These are phyloP conservation scores for Coelopa pilipes DNA, from an alignment of 2,888 invertebrate species.

Conservation along the genomic window DNA sequence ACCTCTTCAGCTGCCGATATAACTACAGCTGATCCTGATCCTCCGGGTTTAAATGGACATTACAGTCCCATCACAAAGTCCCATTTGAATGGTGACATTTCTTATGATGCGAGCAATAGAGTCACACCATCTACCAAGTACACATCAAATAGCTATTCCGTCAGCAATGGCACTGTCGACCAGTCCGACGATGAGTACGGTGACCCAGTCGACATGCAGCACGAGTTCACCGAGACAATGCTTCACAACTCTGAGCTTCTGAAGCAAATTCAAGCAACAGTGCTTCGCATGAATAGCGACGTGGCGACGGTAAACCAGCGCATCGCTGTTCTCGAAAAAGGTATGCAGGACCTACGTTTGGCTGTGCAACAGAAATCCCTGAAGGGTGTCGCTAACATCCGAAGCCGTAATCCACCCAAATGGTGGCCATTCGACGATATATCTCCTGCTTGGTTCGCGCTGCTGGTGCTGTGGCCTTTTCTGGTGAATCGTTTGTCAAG, in stretches of 20 bases:
- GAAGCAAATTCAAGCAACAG: slow-evolving; percentile 59
- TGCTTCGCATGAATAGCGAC: slow-evolving; percentile 63
- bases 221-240: slow-evolving; percentile 56
- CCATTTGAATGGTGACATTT: not conserved
- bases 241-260: slow-evolving; percentile 56
- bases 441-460: slow-evolving; percentile 64
- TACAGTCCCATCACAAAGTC: not conserved
- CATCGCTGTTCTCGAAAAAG: slow-evolving; percentile 58
- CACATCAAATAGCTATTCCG: not conserved
- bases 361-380: slow-evolving; percentile 42
- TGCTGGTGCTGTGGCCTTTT: slow-evolving; percentile 65
- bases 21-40: not conserved
- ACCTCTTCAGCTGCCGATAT: slow-evolving; percentile 5
- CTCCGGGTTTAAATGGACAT: slow-evolving; percentile 14
- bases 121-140: not conserved
- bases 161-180: slow-evolving; percentile 54
- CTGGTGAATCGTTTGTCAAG: slow-evolving; percentile 54
- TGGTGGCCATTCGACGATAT: slow-evolving; percentile 76
- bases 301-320: slow-evolving; percentile 59
- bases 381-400: not conserved
- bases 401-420: slow-evolving; percentile 59
- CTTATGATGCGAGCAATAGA: not conserved
- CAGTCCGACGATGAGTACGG: slow-evolving; percentile 78
- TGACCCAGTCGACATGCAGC: slow-evolving; percentile 79
- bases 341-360: slow-evolving; percentile 55